Conservation (phyloP, 2,113 vertebrate species). For the Drymodes brunneopygia region DNA sequence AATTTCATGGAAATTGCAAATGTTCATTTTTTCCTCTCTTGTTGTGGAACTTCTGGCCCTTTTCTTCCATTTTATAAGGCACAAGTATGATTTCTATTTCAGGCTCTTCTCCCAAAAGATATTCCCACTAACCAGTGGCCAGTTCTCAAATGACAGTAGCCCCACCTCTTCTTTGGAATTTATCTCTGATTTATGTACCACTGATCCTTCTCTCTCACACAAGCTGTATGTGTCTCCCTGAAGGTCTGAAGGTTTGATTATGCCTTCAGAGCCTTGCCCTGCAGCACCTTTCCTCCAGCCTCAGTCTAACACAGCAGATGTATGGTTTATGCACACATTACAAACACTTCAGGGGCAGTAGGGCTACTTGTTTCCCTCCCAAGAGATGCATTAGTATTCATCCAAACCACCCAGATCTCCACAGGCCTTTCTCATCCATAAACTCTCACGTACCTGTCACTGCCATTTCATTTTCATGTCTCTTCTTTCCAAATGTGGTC, state of each 20-base stretch:
- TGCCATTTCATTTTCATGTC: neutral
- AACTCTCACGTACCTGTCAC: neutral
- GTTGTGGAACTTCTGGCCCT: neutral
- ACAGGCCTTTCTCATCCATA: neutral
- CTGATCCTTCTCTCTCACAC: accelerated
- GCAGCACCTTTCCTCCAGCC: neutral
- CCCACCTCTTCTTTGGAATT: neutral
- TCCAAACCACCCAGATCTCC: neutral
- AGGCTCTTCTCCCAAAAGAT: neutral
- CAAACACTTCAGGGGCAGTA: neutral
- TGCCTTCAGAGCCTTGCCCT: neutral
- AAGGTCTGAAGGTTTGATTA: neutral
- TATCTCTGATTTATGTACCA: neutral
- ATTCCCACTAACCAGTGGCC: neutral
- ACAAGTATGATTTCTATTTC: neutral
- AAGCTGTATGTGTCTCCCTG: accelerated
- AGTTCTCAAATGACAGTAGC: neutral
- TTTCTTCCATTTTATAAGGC: neutral
- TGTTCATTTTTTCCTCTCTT: neutral
- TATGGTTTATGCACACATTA: neutral
- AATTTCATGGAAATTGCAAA: neutral
- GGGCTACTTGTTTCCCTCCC: neutral
- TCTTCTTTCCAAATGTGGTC: neutral
- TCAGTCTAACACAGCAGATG: neutral
- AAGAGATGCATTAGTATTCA: accelerated